Evolutionary conservation across 2,113 vertebrate genomes (phyloP).

Genomic region (Dasypus novemcinctus): DNA sequence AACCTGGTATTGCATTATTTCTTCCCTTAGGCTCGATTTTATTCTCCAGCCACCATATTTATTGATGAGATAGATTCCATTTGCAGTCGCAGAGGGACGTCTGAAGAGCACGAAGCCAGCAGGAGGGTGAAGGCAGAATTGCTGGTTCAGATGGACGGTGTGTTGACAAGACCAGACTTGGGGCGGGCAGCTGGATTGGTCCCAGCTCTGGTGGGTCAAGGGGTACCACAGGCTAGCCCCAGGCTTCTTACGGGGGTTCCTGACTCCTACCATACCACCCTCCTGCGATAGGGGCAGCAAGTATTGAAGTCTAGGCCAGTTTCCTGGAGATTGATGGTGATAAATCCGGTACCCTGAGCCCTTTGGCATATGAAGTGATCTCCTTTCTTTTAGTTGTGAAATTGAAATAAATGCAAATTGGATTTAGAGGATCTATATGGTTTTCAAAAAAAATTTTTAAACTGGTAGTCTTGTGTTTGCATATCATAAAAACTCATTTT

Average conservation of each 20-base stretch:
- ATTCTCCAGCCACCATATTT: slow-evolving; percentile 98
- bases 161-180: accelerated
- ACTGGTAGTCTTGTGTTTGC: no score
- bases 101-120: slow-evolving; percentile 98
- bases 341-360: not conserved
- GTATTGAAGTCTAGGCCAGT: not conserved
- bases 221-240: not conserved
- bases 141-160: slow-evolving; percentile 99
- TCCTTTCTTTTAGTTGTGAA: not conserved
- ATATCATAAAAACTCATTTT: not conserved
- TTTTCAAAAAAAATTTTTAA: slow-evolving; percentile 38
- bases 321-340: not conserved
- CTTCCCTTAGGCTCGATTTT: slow-evolving; percentile 92
- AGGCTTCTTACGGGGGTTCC: not conserved
- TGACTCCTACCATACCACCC: not conserved
- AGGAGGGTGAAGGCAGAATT: slow-evolving; percentile 96
- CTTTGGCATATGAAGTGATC: not conserved
- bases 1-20: slow-evolving; percentile 23
- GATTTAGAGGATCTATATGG: not conserved
- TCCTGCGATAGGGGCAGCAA: not conserved
- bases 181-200: not conserved
- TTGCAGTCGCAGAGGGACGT: slow-evolving; percentile 97
- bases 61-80: slow-evolving; percentile 99
- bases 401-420: not conserved
- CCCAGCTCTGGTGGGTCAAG: not conserved